A percentile compares a stretch with the other conserved stretches of the same genome.
Conservation (phyloP, 1,140 invertebrate genomes). For the Saxidomus purpurata region DNA sequence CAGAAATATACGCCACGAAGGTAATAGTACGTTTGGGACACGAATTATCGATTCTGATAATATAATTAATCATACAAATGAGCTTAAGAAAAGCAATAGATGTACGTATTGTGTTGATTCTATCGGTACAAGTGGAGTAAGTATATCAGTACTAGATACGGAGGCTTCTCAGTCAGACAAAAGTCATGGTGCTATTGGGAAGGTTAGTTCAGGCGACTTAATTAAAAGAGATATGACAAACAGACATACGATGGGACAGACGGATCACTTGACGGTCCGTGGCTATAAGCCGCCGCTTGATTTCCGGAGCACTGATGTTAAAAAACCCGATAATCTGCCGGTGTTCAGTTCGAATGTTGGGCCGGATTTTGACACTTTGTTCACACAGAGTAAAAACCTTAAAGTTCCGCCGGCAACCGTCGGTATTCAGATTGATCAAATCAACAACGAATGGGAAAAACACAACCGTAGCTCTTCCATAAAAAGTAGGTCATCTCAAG, state of each 20-base stretch:
- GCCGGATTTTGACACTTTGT: slow-evolving; percentile 73
- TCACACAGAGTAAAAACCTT: slow-evolving; percentile 65
- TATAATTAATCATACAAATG: slow-evolving; percentile 60
- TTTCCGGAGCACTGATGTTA: slow-evolving; percentile 49
- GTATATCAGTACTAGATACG: slow-evolving; percentile 30
- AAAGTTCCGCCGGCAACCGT: slow-evolving; percentile 31
- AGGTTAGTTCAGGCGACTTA: not conserved
- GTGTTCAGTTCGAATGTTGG: slow-evolving; percentile 55
- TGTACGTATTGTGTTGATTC: slow-evolving; percentile 37
- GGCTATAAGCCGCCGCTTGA: slow-evolving; percentile 22
- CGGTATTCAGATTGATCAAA: slow-evolving; percentile 73
- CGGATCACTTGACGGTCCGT: not conserved
- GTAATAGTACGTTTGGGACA: slow-evolving; percentile 62
- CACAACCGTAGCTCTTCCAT: slow-evolving; percentile 67
- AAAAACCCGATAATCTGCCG: slow-evolving; percentile 31
- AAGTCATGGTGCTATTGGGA: not conserved
- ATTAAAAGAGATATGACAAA: slow-evolving; percentile 6
- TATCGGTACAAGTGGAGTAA: slow-evolving; percentile 3
- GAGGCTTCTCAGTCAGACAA: not conserved
- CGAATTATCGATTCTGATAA: slow-evolving; percentile 62
- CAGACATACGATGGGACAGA: not conserved
- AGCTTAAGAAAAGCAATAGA: slow-evolving; percentile 34
- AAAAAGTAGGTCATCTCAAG: slow-evolving; percentile 75
- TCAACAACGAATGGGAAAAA: slow-evolving; percentile 77
- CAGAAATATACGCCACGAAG: slow-evolving; percentile 43